Conservation (phyloP, 2,797 vertebrate genomes). For the Gallinago stenura region DNA sequence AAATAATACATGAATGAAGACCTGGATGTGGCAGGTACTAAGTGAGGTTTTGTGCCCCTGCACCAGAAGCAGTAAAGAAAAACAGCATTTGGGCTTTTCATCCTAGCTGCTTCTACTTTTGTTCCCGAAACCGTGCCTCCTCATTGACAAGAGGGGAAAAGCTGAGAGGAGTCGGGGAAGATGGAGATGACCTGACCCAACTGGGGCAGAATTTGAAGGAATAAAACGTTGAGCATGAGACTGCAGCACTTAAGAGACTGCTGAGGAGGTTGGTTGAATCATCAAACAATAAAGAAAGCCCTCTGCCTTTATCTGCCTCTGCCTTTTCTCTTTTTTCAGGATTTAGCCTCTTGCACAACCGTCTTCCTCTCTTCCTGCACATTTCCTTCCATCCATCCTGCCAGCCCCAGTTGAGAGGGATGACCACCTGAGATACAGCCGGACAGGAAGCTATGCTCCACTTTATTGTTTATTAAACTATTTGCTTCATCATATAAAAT, state of each 20-base stretch:
- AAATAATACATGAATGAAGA: background rate
- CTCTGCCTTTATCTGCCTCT: background rate
- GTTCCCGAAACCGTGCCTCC: background rate
- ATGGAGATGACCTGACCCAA: background rate
- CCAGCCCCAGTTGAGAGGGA: background rate
- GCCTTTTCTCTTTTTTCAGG: background rate
- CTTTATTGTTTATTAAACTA: background rate
- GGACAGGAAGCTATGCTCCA: background rate
- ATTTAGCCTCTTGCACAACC: background rate
- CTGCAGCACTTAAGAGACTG: background rate
- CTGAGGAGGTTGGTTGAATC: background rate
- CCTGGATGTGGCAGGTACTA: background rate
- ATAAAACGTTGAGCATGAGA: background rate
- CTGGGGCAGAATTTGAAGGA: background rate
- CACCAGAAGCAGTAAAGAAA: background rate
- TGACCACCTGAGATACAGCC: fast-evolving
- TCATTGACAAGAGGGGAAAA: fast-evolving
- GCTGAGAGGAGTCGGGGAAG: background rate
- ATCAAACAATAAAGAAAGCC: background rate
- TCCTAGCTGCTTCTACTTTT: background rate
- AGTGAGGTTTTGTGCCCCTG: background rate
- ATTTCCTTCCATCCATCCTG: background rate
- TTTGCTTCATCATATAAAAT: background rate
- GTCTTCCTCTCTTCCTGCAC: background rate
- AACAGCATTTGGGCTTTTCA: background rate